Conservation (phyloP, 2,888 invertebrate species). For the Psylliodes chrysocephalus region DNA sequence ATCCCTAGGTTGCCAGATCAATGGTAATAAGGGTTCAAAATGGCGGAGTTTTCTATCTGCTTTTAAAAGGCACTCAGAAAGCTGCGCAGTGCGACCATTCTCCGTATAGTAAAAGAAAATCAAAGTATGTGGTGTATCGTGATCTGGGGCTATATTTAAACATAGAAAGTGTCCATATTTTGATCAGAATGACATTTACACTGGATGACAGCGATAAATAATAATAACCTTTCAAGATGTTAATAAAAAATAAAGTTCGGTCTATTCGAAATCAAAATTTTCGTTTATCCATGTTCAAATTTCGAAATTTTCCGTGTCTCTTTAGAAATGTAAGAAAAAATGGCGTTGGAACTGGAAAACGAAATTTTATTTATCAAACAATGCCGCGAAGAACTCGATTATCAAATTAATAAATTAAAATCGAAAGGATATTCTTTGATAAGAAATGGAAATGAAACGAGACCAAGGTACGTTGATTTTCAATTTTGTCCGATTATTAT, state of each 20-base stretch:
- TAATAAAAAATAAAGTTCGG: neutral
- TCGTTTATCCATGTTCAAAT: neutral
- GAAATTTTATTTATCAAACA: slow-evolving; percentile 33
- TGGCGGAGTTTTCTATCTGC: too few species aligned
- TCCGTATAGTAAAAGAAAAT: too few species aligned
- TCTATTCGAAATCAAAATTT: neutral
- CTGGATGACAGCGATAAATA: neutral
- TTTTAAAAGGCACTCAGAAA: too few species aligned
- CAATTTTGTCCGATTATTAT: neutral
- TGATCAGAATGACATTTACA: too few species aligned
- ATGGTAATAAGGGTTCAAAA: too few species aligned
- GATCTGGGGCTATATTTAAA: too few species aligned
- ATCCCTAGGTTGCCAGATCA: too few species aligned
- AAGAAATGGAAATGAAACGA: neutral
- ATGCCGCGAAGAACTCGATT: slow-evolving; percentile 35
- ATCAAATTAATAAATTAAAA: slow-evolving; percentile 36
- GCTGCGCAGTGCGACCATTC: too few species aligned
- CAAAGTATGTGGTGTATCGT: too few species aligned
- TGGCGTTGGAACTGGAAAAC: slow-evolving; percentile 15
- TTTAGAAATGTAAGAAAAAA: neutral
- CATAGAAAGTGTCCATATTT: too few species aligned
- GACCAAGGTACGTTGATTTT: slow-evolving; percentile 18
- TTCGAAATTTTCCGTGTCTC: neutral
- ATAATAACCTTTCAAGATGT: neutral
- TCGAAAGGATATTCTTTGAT: slow-evolving; percentile 38